Base-by-base conservation (phyloP, 2,113 vertebrate genomes). In the Aepyceros melampus region DNA sequence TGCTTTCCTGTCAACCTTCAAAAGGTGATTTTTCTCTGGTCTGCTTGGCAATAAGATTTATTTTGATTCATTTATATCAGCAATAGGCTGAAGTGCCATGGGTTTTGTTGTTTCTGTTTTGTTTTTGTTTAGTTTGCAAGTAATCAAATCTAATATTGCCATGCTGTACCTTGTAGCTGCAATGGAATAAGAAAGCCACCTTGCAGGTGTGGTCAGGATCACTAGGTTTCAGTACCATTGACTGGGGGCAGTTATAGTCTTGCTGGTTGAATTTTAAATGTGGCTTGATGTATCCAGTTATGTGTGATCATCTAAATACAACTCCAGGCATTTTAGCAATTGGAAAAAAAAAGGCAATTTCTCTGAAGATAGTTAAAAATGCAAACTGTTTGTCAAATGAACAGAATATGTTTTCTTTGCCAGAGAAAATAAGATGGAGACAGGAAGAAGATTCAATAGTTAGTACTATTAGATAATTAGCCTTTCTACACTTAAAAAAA, bases 91-190 rank as follows among this genome's bases (percentile, higher is more conserved):
- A 89, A 95, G 93, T 89, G 27, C 33, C 51, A 0, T 60, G 12
- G 19, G 85, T 87, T 94, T 19, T 83, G 95, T 95, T 49, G 23
- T 79, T 83, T 82, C 79, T 78, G 40, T 60, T 86, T 86, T 74
- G 7, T 43, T 95, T 56, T 84, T 94, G 62, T 97, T 93, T 64
- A 94, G 89, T 97, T 98, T 97, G 8, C 95, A 98, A 90, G 71
- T 84, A 98, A 97, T 96, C 27, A 97, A 87, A 84, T 91, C 90
- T 92, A 95, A 76, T 49, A 87, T 47, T n/a, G 47, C 23, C 0
- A 49, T 45, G 23, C 15, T 74, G 31, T 55, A 47, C 49, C 12
- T 97, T 47, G 33, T 11, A 82, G 45, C 33, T 92, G 83, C 96
- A 47, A 86, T 4, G 40, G 98, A 95, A 81, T 36, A 96, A 89